Evolutionary conservation across 2,888 invertebrate species (phyloP), one percentile per base, ranked within the genome.

Genomic region (Pseudococcus longispinus): DNA sequence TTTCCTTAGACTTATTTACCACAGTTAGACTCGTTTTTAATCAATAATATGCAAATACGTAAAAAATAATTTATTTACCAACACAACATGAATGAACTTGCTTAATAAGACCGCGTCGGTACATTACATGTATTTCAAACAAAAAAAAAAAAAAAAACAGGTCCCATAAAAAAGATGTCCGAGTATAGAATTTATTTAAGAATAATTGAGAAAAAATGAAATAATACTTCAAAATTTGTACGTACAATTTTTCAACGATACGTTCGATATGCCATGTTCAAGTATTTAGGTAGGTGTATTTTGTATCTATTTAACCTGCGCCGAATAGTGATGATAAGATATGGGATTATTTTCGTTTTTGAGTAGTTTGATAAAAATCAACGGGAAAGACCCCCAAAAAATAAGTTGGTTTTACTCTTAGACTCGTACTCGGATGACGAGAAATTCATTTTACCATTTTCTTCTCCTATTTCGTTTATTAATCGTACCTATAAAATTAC

Each of bases 1-100:
- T 11, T 9, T 20, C 11, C 23, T 9, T 60, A 55, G n/a, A 20
- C 18, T 55, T 55, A n/a, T 55, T 55, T 55, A n/a, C 55, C 23
- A 60, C 1, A 60, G 23, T 23, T 60, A 23, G 11, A 23, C 60
- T 60, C 8, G 60, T 60, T 60, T 23, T 23, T 23, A 11, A 60
- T 23, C 20, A 60, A 60, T 23, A 60, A 23, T 60, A 70, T 15
- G 70, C 70, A 29, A 26, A 29, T 29, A 29, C 5, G 29, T 70
- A 70, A 70, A 70, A 70, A 70, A 70, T 70, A 70, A 70, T 70
- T 70, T 70, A 70, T 70, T 70, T 70, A 70, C 29, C 29, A 70
- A 70, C 29, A 70, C 18, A 70, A 70, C 70, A 29, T 29, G 8
- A 29, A 29, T 70, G 15, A 2, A 29, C 8, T 37, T 37, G 4